Evolutionary conservation across 2,797 vertebrate species (phyloP), one percentile per base, ranked within the genome.

Genomic region (Neopelma chrysocephalum): DNA sequence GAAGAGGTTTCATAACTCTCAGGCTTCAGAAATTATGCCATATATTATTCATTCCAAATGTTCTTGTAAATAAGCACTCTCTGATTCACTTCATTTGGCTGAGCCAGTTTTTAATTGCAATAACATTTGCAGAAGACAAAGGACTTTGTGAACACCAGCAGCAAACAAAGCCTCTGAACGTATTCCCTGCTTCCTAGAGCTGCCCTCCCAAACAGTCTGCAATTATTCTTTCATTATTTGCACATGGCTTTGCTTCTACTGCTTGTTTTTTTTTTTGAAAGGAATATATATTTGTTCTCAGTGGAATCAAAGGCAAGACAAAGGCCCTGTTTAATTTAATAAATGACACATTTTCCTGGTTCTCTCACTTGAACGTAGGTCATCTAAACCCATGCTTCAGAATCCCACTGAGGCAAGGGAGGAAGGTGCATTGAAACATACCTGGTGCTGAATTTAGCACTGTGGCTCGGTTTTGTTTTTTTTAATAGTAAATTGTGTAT

Each of bases 41-140:
- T 36, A 31, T 58, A 22, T 47, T 72, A 79, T 60, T 79, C 3
- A 80, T 94, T 87, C 36, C 42, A 82, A 95, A 82, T 82, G 40
- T 80, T 89, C 34, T 61, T 78, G n/a, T 47, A 84, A 93, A 89
- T 80, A 82, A 90, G 77, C 23, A 53, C 58, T 43, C 54, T 65
- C 79, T 90, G 60, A 87, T 50, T 93, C 45, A 61, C 22, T 93
- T 78, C 27, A 80, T 89, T 89, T 87, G 66, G 25, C 72, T 58
- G 34, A 90, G 81, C 12, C 48, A 61, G 27, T 61, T 83, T 90
- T 89, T 82, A 90, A 92, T 90, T 42, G 17, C 60, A 92, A 61
- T 72, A 87, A 75, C 57, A 89, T 95, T 89, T 92, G 31, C 71
- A 87, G 80, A 88, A 93, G 68, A 94, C 83, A 95, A 95, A 94